Percentiles rank a stretch among this genome's conserved stretches.
Conservation (phyloP, 2,797 vertebrate species). For the Coluber constrictor region DNA sequence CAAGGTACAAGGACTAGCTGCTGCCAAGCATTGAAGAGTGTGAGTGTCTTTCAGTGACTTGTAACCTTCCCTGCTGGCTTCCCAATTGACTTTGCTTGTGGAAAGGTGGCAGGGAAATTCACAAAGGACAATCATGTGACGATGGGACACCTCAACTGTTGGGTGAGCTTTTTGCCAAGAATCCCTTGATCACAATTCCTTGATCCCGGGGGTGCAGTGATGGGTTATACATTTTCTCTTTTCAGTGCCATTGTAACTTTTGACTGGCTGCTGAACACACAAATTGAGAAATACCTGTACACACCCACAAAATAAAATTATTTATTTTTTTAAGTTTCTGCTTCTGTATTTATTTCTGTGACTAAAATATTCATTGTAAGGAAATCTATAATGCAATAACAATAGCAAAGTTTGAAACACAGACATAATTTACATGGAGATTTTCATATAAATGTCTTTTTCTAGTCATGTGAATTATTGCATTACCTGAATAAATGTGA, state of each 20-base stretch:
- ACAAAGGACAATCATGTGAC: neutral
- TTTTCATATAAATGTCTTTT: neutral
- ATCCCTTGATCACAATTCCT: neutral
- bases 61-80: neutral
- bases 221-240: neutral
- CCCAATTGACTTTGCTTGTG: neutral
- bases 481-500: neutral
- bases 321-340: neutral
- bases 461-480: neutral
- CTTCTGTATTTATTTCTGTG: slow-evolving; percentile 11
- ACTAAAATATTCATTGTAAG: neutral
- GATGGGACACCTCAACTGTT: neutral
- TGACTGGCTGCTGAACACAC: neutral
- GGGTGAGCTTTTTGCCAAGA: neutral
- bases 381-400: neutral
- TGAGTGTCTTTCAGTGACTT: neutral
- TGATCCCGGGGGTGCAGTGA: neutral
- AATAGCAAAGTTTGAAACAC: neutral
- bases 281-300: neutral
- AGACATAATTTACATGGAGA: neutral
- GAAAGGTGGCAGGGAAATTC: neutral
- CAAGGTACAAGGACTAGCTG: neutral
- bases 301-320: neutral
- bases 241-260: neutral
- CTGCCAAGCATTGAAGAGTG: neutral